These are phyloP conservation scores for Pyxicephalus adspersus DNA, from an alignment of 2,113 vertebrate species.

Conservation along the genomic window DNA sequence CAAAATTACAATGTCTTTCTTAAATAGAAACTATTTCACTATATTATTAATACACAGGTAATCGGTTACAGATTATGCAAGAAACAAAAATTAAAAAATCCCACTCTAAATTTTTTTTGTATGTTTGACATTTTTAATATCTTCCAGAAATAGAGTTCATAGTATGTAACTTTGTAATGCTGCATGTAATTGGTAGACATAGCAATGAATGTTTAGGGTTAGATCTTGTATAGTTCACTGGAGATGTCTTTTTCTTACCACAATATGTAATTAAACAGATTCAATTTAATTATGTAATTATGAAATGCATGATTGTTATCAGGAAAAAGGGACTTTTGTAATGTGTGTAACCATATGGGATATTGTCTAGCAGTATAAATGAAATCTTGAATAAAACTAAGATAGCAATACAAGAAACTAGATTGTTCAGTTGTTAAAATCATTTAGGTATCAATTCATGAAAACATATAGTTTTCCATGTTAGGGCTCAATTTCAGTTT, in stretches of 20 bases:
- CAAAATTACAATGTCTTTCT: no score
- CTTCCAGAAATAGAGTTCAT: not conserved
- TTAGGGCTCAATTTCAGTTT: constrained; percentile 1
- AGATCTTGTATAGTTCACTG: not conserved
- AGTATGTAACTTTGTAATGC: not conserved
- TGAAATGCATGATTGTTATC: not conserved
- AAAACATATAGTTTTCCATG: constrained; percentile 4
- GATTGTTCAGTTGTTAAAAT: not conserved
- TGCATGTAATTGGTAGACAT: not conserved
- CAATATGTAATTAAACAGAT: constrained; percentile 9
- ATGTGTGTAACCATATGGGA: not conserved
- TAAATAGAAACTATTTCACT: no score
- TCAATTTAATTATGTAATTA: constrained; percentile 7
- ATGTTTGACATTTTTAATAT: no score
- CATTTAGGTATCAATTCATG: not conserved
- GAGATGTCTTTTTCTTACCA: not conserved
- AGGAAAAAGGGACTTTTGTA: not conserved
- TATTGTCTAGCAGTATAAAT: not conserved
- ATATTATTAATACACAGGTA: no score
- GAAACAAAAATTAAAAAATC: no score
- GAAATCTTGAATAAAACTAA: not conserved
- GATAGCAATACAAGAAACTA: not conserved
- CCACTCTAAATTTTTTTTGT: no score
- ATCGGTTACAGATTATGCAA: no score
- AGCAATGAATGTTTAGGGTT: not conserved